These are phyloP conservation scores for Takifugu bimaculatus DNA, from an alignment of 2,113 vertebrate species.

Conservation along the genomic window DNA sequence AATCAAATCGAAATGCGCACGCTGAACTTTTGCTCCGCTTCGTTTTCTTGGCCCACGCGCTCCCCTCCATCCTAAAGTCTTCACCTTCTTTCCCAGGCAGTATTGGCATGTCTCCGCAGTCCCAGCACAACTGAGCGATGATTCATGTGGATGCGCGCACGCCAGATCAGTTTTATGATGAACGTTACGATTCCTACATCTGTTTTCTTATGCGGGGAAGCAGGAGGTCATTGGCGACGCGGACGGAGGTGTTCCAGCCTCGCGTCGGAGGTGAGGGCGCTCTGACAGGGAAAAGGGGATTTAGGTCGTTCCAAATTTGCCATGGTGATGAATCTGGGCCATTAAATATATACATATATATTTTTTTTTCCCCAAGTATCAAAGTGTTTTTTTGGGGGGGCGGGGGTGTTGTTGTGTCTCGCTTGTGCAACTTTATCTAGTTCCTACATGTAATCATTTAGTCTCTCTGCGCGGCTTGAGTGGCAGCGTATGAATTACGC, in stretches of 20 bases:
- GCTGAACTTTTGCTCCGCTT: conserved; percentile 72
- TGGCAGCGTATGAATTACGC: conserved; percentile 19
- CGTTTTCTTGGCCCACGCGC: conserved; percentile 58
- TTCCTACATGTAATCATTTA: conserved; percentile 23
- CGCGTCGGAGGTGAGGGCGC: conserved; percentile 50
- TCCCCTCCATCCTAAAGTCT: conserved; percentile 59
- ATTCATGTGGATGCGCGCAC: conserved; percentile 73
- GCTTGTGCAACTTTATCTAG: conserved; percentile 14
- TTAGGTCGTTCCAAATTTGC: conserved; percentile 54
- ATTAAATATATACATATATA: too few relatives aligned
- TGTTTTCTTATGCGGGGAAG: conserved; percentile 47
- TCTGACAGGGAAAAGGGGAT: conserved; percentile 36
- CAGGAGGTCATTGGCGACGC: conserved; percentile 26
- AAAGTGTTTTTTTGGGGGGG: too few relatives aligned
- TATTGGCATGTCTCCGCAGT: conserved; percentile 72
- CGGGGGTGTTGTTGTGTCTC: too few relatives aligned
- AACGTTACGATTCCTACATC: conserved; percentile 71
- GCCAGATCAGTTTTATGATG: conserved; percentile 68
- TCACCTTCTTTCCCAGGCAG: conserved; percentile 75
- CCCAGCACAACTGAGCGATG: conserved; percentile 67
- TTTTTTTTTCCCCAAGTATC: too few relatives aligned
- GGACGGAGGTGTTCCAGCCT: conserved; percentile 42
- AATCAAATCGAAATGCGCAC: conserved; percentile 65
- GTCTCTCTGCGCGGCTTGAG: conserved; percentile 34
- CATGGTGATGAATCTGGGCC: conserved; percentile 9